Base-by-base conservation (phyloP, 2,797 vertebrate species). In the Thripadectes ignobilis region DNA sequence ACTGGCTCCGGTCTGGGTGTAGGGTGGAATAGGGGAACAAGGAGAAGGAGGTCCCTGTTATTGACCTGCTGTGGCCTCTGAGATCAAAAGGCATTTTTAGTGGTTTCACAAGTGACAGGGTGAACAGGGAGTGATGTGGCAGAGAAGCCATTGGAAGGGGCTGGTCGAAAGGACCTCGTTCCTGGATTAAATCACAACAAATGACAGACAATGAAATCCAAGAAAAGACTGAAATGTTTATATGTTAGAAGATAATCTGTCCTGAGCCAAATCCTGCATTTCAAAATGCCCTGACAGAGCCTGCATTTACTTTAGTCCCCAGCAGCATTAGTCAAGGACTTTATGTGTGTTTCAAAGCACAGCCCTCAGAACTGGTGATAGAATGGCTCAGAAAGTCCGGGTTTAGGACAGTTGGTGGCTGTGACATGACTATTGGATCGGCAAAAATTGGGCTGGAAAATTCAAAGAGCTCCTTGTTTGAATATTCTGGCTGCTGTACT, bases 161-260 rank as follows among this genome's bases (percentile, higher is more conserved):
- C 66, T 32, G 63, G 7, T 85, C 49, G 12, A 92, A 94, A 93
- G 55, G 46, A 68, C n/a, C 29, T 63, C 82, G 38, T 43, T 75
- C 85, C 83, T 95, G 93, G 94, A 93, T 96, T 96, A 95, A 95
- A 92, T 24, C 89, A 27, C 83, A 73, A 74, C 85, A 92, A 86
- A 93, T 43, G 89, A 52, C 45, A 85, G 76, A 89, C 67, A 95
- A 95, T 74, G 72, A 65, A 85, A 86, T 55, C 57, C 68, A 86
- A 95, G 76, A 55, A 83, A 88, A 93, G 91, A 5, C 54, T 84
- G 69, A 89, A 84, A 88, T 34, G 61, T 74, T 93, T 87, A 61
- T 72, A 78, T 55, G 73, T 59, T 48, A 59, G 66, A 78, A 94
- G 92, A 92, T 93, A 95, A 96, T 94, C 94, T 95, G 62, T 81